Percentiles rank a stretch among this genome's conserved stretches.
Evolutionary conservation across 2,113 vertebrate genomes (phyloP).

Genomic region (Sceloporus tristichus): DNA sequence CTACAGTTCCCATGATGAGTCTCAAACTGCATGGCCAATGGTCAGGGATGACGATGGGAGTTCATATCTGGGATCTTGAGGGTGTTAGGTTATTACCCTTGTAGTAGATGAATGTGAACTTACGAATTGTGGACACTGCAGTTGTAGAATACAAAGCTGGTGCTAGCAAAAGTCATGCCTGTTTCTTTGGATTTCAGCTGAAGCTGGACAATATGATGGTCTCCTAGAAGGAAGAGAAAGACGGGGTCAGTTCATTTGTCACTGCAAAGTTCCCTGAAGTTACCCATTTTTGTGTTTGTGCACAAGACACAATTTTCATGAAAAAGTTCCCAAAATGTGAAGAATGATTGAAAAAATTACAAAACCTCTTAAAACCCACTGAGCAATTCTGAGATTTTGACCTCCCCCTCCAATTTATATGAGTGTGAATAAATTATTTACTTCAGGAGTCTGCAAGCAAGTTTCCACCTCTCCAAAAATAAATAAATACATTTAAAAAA

Average conservation of each 20-base stretch:
- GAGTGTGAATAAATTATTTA: too few relatives aligned
- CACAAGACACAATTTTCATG: too few relatives aligned
- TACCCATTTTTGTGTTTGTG: too few relatives aligned
- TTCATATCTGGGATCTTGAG: neutral
- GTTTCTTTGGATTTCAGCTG: conserved; percentile 98
- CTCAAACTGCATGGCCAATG: neutral
- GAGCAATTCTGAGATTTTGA: too few relatives aligned
- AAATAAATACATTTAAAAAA: too few relatives aligned
- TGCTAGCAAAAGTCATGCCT: conserved; percentile 95
- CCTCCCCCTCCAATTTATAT: too few relatives aligned
- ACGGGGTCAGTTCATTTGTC: neutral
- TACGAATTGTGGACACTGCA: conserved; percentile 99
- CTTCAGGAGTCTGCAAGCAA: too few relatives aligned
- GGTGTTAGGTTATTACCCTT: neutral
- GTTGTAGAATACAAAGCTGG: conserved; percentile 99
- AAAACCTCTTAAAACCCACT: too few relatives aligned
- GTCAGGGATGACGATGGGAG: neutral
- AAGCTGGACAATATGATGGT: conserved; percentile 97
- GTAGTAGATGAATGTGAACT: conserved; percentile 63
- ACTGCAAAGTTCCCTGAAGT: neutral
- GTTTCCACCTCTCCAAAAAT: neutral
- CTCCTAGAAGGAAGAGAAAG: conserved; percentile 78
- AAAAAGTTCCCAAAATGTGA: too few relatives aligned
- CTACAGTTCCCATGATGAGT: neutral
- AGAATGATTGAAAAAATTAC: too few relatives aligned